These are phyloP conservation scores for Chrysina gloriosa DNA, from an alignment of 2,888 invertebrate species.

Conservation along the genomic window DNA sequence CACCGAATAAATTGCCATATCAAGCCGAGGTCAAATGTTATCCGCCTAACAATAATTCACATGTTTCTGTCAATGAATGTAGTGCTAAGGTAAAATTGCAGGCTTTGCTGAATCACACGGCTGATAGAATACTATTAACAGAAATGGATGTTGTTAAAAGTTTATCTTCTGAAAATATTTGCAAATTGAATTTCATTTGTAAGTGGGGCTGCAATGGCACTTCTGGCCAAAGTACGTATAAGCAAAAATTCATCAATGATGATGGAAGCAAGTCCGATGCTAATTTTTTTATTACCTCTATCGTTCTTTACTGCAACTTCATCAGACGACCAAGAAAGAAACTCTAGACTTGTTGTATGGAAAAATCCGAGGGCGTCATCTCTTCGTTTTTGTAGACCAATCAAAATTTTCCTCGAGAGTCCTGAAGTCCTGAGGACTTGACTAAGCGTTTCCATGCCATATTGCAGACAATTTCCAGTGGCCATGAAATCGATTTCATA, in stretches of 20 bases:
- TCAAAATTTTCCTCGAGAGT: background rate
- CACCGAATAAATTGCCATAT: constrained; percentile 3
- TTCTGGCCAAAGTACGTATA: constrained; percentile 35
- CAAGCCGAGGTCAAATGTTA: constrained; percentile 19
- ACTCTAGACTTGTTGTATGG: background rate
- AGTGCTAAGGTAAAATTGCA: constrained; percentile 13
- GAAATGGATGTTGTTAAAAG: constrained; percentile 11
- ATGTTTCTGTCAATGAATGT: constrained; percentile 8
- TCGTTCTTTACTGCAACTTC: constrained; percentile 20
- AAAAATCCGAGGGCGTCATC: constrained; percentile 21
- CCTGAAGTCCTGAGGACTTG: constrained; percentile 15
- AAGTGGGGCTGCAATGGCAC: constrained; percentile 19
- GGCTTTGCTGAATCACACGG: no score
- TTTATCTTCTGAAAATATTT: background rate
- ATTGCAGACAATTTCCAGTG: no score
- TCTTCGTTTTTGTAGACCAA: constrained; percentile 14
- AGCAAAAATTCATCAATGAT: constrained; percentile 39
- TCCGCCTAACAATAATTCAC: background rate
- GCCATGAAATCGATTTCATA: no score
- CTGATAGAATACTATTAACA: no score
- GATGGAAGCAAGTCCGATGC: constrained; percentile 13
- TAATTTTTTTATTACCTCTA: background rate
- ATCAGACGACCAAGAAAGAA: constrained; percentile 7
- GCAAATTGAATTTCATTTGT: constrained; percentile 17
- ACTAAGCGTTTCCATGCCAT: constrained; percentile 25